Conservation (phyloP, 2,888 invertebrate genomes). For the Napeogenes sylphis region DNA sequence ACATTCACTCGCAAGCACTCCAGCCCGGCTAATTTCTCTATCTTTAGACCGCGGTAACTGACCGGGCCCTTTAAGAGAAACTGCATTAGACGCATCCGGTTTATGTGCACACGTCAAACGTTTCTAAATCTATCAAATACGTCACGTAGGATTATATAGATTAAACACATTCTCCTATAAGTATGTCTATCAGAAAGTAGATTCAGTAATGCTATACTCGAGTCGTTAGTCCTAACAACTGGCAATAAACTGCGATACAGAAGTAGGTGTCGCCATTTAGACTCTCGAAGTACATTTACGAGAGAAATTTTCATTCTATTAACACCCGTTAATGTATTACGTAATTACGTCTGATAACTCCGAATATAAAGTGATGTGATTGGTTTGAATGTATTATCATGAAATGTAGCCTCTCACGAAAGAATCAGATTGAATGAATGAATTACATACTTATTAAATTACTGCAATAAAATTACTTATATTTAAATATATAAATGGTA, state of each 20-base stretch:
- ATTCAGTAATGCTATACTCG: conserved; percentile 42
- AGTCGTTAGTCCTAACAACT: conserved; percentile 43
- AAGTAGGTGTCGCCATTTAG: conserved; percentile 52
- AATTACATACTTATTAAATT: no score
- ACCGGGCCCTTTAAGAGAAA: conserved; percentile 69
- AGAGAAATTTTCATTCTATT: conserved; percentile 24
- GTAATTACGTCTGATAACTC: neutral
- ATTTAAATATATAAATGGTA: no score
- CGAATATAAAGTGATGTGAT: neutral
- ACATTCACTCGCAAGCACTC: conserved; percentile 70
- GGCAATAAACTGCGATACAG: conserved; percentile 48
- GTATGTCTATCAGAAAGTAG: conserved; percentile 40
- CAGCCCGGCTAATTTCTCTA: conserved; percentile 73
- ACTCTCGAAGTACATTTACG: conserved; percentile 14
- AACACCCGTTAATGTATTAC: conserved; percentile 12
- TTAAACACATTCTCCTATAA: no score
- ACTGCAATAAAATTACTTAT: no score
- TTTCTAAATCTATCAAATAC: conserved; percentile 26
- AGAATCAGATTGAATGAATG: no score
- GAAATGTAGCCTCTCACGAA: neutral
- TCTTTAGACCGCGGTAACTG: conserved; percentile 75
- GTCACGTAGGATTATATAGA: no score
- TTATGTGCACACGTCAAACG: conserved; percentile 56
- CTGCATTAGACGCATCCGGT: conserved; percentile 74
- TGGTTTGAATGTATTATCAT: neutral